These are phyloP conservation scores for Perizoma flavofasciatum DNA, from an alignment of 2,888 invertebrate genomes.

Conservation along the genomic window DNA sequence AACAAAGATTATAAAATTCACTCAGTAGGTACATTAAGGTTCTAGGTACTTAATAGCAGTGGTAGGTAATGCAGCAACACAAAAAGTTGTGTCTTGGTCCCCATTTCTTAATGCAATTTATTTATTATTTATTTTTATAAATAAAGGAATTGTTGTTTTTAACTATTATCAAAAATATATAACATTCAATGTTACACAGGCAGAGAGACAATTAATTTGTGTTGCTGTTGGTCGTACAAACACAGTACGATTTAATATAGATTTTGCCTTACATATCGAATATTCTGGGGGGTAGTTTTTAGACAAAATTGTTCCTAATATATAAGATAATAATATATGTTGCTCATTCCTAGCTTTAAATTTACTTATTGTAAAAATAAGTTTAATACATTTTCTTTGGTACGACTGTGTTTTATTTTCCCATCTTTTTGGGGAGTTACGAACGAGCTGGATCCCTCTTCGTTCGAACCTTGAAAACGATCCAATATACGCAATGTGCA, in stretches of 20 bases:
- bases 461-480: not conserved
- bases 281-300: slow-evolving; percentile 49
- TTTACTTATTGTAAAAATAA: slow-evolving; percentile 24
- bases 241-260: slow-evolving; percentile 11
- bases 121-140: too few species aligned
- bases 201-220: too few species aligned
- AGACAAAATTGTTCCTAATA: slow-evolving; percentile 69
- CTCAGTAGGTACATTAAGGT: too few species aligned
- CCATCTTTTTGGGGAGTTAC: slow-evolving; percentile 4
- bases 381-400: slow-evolving; percentile 9
- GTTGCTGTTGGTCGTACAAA: too few species aligned
- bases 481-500: not conserved
- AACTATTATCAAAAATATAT: too few species aligned
- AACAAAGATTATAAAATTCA: too few species aligned
- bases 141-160: too few species aligned
- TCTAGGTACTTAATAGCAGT: too few species aligned
- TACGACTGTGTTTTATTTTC: slow-evolving; percentile 3
- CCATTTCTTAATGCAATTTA: too few species aligned
- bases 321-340: slow-evolving; percentile 48
- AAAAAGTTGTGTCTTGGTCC: too few species aligned
- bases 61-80: too few species aligned
- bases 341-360: slow-evolving; percentile 64
- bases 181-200: too few species aligned
- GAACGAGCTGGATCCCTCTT: not conserved
- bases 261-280: slow-evolving; percentile 29